These are phyloP conservation scores for Tylochromis polylepis DNA, from an alignment of 2,113 vertebrate species.

Conservation along the genomic window DNA sequence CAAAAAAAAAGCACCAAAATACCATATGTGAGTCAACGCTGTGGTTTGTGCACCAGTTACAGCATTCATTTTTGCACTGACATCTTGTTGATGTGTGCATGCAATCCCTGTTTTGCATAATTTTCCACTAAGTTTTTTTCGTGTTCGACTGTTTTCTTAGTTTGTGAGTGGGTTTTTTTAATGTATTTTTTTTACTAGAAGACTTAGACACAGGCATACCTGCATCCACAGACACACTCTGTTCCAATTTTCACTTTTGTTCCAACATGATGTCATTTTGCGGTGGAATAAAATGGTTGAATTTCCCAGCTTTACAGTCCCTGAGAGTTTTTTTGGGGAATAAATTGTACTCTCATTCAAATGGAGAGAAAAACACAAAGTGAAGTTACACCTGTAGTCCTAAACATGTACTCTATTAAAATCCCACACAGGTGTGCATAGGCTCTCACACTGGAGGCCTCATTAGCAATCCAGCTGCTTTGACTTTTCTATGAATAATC, in stretches of 20 bases:
- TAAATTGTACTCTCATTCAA: neutral
- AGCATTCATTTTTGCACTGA: neutral
- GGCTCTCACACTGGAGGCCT: conserved; percentile 5
- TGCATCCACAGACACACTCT: neutral
- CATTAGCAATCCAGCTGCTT: conserved; percentile 51
- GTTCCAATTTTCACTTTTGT: neutral
- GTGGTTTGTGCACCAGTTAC: neutral
- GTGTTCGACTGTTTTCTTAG: neutral
- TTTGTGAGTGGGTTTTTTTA: neutral
- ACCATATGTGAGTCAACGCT: neutral
- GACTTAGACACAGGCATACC: neutral
- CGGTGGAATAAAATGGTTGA: neutral
- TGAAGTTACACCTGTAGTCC: neutral
- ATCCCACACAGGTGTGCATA: neutral
- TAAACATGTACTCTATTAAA: neutral
- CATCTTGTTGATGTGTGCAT: neutral
- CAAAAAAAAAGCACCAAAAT: neutral
- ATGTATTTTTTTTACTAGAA: neutral
- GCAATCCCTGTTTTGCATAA: neutral
- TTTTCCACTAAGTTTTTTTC: neutral
- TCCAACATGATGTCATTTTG: neutral
- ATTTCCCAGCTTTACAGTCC: neutral
- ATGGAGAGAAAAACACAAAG: neutral
- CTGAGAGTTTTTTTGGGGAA: neutral
- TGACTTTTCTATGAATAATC: conserved; percentile 40